Base-by-base conservation (phyloP, 2,113 vertebrate species). In the Ibidorhyncha struthersii region DNA sequence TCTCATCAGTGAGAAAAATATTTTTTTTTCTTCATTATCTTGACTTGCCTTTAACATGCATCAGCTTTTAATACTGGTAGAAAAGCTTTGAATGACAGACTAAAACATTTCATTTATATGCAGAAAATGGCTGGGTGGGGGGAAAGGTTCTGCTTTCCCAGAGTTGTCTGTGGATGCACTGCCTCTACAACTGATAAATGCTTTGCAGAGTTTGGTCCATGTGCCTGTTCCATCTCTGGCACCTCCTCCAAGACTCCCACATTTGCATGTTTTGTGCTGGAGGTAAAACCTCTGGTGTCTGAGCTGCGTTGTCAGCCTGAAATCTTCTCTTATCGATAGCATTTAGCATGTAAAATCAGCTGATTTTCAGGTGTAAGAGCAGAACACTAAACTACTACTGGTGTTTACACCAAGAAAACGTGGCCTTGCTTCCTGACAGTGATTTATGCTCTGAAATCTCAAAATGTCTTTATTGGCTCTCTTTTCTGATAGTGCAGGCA, bases 371-470 rank as follows among this genome's bases (percentile, higher is more conserved):
- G 55, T 82, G 49, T 15, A n/a, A 38, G 79, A 72, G 47, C 20
- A 58, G 74, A 88, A 43, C 69, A 20, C n/a, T 58, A 43, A 77
- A 69, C 58, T 59, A 19, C 62, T 61, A 10, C 27, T 45, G 63
- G 22, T 77, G 49, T 90, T 88, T 85, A 43, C 63, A 90, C 32
- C 43, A 49, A 34, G 63, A 63, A 81, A 81, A 63, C 63, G 30
- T 26, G 38, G 79, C 55, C 59, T 93, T 69, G 87, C 65, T 77
- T 88, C 47, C 49, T 88, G 86, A 88, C 93, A 93, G 90, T 95
- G 93, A 94, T 94, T 90, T 94, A 84, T 88, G 65, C 65, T 69
- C 70, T 70, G 65, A 93, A 91, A 73, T 70, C 66, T 66, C 71
- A 59, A 56, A 95, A 82, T 47, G 45, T 82, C 93, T 93, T 86